These are phyloP conservation scores for Philereme transversata DNA, from an alignment of 2,888 invertebrate genomes.

Conservation along the genomic window DNA sequence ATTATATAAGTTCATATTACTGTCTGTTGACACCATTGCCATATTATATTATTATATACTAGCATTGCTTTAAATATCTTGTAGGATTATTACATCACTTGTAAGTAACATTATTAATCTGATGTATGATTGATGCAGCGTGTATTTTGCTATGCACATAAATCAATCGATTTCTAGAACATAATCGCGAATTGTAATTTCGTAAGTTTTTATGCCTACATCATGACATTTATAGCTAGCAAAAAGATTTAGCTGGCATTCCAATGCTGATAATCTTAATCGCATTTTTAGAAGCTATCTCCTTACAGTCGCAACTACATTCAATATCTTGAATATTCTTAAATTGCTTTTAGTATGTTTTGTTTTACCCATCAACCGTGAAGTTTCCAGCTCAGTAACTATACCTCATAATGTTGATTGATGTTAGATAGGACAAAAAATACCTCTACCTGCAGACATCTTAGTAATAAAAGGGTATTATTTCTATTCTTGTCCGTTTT, in stretches of 20 bases:
- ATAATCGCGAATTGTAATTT: conserved; percentile 36
- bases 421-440: conserved; percentile 55
- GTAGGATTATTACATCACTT: conserved; percentile 27
- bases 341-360: no score
- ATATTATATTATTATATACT: conserved; percentile 1
- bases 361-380: neutral
- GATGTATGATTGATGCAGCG: conserved; percentile 35
- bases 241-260: conserved; percentile 14
- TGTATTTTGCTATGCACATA: conserved; percentile 33
- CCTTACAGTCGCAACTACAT: no score
- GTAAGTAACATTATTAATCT: conserved; percentile 24
- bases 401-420: conserved; percentile 46
- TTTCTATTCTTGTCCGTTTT: conserved; percentile 44
- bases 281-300: no score
- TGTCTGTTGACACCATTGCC: conserved; percentile 46
- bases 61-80: conserved; percentile 15
- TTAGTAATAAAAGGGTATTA: conserved; percentile 46
- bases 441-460: conserved; percentile 53
- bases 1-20: conserved; percentile 52
- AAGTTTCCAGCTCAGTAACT: conserved; percentile 56
- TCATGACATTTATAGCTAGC: conserved; percentile 1
- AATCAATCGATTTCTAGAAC: conserved; percentile 35
- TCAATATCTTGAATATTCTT: no score
- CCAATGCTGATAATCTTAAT: neutral
- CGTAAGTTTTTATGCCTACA: conserved; percentile 32